Percentiles rank a stretch among this genome's conserved stretches.
Evolutionary conservation across 2,888 invertebrate genomes (phyloP).

Genomic region (Leptopilina syphax): DNA sequence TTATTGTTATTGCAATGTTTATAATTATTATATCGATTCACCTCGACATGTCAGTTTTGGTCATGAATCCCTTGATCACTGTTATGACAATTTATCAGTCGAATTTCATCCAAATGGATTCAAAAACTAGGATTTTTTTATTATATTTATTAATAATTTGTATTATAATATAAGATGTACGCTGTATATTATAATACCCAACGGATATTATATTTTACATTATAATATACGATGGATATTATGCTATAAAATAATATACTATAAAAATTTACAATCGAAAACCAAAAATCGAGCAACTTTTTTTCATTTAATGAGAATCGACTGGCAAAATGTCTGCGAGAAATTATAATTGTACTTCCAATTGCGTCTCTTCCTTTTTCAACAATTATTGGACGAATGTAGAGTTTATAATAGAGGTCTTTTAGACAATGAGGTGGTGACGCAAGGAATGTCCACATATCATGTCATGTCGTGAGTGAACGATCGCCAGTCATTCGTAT

Average conservation of each 20-base stretch:
- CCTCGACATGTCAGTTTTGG: conserved; percentile 61
- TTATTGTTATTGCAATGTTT: conserved; percentile 75
- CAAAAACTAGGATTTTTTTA: not conserved
- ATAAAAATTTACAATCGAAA: too few species aligned
- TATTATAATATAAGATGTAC: too few species aligned
- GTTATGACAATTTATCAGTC: conserved; percentile 59
- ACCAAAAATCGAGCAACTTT: conserved; percentile 35
- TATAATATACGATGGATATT: too few species aligned
- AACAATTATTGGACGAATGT: conserved; percentile 38
- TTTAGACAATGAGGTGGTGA: conserved; percentile 25
- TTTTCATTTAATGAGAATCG: conserved; percentile 29
- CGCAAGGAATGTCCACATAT: conserved; percentile 65
- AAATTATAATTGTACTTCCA: conserved; percentile 55
- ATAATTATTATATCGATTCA: conserved; percentile 66
- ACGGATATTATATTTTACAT: too few species aligned
- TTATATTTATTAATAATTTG: too few species aligned
- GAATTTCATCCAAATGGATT: conserved; percentile 34
- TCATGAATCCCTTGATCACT: conserved; percentile 59
- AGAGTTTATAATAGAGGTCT: conserved; percentile 16
- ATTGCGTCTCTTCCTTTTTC: conserved; percentile 53
- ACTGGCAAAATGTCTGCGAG: conserved; percentile 60
- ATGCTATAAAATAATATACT: too few species aligned
- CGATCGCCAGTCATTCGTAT: conserved; percentile 75
- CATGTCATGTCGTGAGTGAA: conserved; percentile 73
- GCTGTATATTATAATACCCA: too few species aligned